A percentile compares a stretch with the other conserved stretches of the same genome.
Conservation (phyloP, 2,113 vertebrate genomes). For the Albula glossodonta region DNA sequence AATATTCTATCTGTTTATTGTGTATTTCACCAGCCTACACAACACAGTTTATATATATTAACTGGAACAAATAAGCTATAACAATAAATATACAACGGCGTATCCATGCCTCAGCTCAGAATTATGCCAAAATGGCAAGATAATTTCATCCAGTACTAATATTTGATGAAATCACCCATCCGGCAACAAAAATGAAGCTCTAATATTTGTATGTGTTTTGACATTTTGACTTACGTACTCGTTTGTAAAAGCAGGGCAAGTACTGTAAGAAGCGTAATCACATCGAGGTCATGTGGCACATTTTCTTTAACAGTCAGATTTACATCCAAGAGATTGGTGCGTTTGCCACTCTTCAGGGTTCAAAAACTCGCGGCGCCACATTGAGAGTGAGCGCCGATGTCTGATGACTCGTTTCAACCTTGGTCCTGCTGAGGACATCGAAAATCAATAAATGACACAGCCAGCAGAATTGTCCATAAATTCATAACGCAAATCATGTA, state of each 20-base stretch:
- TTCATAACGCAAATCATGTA: background rate
- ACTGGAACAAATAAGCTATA: slow-evolving; percentile 9
- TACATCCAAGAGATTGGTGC: background rate
- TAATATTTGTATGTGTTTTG: background rate
- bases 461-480: background rate
- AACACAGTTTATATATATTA: background rate
- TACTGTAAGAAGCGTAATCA: background rate
- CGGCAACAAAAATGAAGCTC: background rate
- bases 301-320: background rate
- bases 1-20: background rate
- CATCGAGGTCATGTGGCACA: background rate
- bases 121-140: background rate
- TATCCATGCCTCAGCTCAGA: background rate
- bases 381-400: background rate
- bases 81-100: background rate
- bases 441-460: background rate
- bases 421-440: background rate
- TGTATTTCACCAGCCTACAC: background rate
- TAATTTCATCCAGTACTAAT: background rate
- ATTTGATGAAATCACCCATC: background rate
- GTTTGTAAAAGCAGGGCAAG: background rate
- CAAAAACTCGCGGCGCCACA: background rate
- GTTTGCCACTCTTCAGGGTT: background rate
- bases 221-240: background rate
- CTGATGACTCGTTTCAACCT: background rate